These are phyloP conservation scores for Zingel zingel DNA, from an alignment of 2,113 vertebrate species.

Conservation along the genomic window DNA sequence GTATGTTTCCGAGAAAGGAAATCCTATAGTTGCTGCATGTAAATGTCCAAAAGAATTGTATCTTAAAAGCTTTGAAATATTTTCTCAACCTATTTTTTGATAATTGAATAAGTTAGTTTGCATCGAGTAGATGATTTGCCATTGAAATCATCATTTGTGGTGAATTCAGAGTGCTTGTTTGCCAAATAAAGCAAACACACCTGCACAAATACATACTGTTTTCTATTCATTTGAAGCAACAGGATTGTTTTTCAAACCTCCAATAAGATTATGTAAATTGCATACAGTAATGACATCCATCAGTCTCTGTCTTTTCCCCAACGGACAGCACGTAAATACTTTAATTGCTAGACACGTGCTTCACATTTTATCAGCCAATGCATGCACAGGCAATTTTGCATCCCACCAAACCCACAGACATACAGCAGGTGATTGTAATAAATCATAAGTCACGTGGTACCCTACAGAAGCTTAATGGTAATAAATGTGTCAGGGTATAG, in stretches of 20 bases:
- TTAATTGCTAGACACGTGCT: conserved; percentile 43
- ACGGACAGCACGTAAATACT: conserved; percentile 35
- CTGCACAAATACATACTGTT: not conserved
- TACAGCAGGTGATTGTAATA: conserved; percentile 62
- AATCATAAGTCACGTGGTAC: conserved; percentile 58
- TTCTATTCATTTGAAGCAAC: not conserved
- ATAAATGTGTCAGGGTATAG: conserved; percentile 52
- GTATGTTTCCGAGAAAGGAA: not conserved
- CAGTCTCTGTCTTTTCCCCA: conserved; percentile 14
- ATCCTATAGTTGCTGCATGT: not conserved
- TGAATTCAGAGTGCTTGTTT: not conserved
- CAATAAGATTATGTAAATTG: conserved; percentile 4
- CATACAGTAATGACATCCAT: conserved; percentile 27
- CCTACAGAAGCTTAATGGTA: conserved; percentile 60
- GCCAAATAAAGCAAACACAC: conserved; percentile 25
- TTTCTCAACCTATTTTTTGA: not conserved
- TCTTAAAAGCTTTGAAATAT: not conserved
- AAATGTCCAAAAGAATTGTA: conserved; percentile 1
- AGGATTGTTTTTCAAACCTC: conserved; percentile 17
- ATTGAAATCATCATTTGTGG: not conserved
- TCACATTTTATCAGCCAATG: conserved; percentile 49
- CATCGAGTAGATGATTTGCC: not conserved
- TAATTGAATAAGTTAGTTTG: not conserved
- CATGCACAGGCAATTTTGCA: conserved; percentile 44
- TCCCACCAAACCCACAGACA: conserved; percentile 39